A percentile compares a stretch with the other conserved stretches of the same genome.
phyloP scores from a whole-genome alignment of 2,888 invertebrate genomes.

The Adela reaumurella region DNA sequence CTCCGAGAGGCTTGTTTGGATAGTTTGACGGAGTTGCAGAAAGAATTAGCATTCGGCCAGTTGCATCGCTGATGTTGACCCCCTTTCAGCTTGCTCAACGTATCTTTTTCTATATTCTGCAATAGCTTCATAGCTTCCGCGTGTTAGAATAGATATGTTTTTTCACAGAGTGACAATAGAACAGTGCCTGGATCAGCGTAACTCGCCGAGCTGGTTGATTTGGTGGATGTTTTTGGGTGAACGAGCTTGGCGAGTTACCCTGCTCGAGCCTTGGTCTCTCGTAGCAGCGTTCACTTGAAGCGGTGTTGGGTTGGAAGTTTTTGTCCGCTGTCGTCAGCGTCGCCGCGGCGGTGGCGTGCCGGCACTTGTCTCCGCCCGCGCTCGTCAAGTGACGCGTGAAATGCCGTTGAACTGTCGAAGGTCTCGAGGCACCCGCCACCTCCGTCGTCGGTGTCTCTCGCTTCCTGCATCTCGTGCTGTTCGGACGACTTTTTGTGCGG shows the following conservation, averaged over 20 bases:
- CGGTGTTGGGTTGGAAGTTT: too few species aligned
- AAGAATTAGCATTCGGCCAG: neutral
- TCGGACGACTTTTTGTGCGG: neutral
- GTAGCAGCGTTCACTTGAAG: too few species aligned
- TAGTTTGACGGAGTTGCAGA: neutral
- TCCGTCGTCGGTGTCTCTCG: neutral
- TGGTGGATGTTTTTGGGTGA: too few species aligned
- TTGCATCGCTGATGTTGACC: neutral
- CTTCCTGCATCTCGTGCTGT: neutral
- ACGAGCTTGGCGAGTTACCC: too few species aligned
- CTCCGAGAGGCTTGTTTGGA: neutral
- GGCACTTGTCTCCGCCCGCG: neutral
- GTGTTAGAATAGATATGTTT: too few species aligned
- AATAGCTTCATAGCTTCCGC: too few species aligned
- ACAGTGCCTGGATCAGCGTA: too few species aligned
- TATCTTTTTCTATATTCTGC: too few species aligned
- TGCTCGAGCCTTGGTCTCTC: too few species aligned
- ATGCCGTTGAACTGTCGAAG: neutral
- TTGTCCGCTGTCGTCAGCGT: neutral
- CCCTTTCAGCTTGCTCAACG: neutral
- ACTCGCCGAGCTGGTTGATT: too few species aligned
- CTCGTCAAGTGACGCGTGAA: neutral
- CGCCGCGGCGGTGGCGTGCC: neutral
- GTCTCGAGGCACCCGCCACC: neutral
- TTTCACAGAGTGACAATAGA: too few species aligned